A percentile compares a stretch with the other conserved stretches of the same genome.
Evolutionary conservation across 2,888 invertebrate species (phyloP).

Genomic region (Romanomermis culicivorax): DNA sequence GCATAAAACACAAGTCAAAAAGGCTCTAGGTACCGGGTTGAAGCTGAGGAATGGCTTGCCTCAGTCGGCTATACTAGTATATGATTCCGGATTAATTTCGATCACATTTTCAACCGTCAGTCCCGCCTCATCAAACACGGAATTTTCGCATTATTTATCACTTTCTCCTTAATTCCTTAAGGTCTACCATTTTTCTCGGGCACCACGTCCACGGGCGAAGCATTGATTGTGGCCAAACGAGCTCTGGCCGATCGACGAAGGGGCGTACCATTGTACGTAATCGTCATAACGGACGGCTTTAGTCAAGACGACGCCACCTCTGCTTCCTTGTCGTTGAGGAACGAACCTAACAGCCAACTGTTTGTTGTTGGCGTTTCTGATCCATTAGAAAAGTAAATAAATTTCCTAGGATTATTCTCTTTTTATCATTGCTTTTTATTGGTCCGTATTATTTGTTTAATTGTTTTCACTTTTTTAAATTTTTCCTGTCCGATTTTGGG

Average conservation of each 20-base stretch:
- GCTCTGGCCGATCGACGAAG: neutral
- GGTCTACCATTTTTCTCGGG: conserved; percentile 4
- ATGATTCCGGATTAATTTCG: no score
- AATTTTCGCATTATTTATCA: no score
- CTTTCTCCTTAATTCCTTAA: no score
- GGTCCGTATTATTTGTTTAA: no score
- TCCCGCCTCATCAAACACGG: no score
- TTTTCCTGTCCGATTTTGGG: no score
- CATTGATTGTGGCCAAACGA: neutral
- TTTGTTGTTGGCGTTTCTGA: conserved; percentile 7
- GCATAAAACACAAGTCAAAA: no score
- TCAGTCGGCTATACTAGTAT: no score
- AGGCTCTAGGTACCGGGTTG: no score
- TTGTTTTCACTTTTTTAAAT: no score
- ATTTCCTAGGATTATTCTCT: neutral
- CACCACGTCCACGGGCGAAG: conserved; percentile 6
- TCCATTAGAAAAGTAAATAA: conserved; percentile 5
- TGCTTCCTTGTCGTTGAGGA: neutral
- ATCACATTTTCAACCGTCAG: no score
- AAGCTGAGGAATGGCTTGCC: no score
- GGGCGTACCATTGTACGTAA: neutral
- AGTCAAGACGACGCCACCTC: conserved; percentile 5
- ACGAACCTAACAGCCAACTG: conserved; percentile 1
- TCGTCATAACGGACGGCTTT: conserved; percentile 8
- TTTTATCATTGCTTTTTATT: neutral